Base-by-base conservation (phyloP, 2,888 invertebrate genomes). In the Stenurella melanura region DNA sequence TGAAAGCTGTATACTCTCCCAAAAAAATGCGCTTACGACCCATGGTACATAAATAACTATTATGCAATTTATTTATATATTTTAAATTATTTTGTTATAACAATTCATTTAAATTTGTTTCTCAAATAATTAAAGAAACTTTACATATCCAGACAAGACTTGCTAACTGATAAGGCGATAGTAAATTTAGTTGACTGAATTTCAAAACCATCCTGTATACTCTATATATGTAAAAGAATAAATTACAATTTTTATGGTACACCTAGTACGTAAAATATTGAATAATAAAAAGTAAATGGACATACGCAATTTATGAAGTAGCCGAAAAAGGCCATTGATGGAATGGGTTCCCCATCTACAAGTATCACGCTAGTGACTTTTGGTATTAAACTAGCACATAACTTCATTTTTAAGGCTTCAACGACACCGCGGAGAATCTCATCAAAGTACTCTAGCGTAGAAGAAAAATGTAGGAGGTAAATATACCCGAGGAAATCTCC, bases 401-500 rank as follows among this genome's bases (percentile, higher is more conserved):
- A 30, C 30, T n/a, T n/a, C 7, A 30, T 34, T 61, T 26, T 30
- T 61, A 61, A 61, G 30, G 34, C 34, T 61, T 30, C 26, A 30
- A 34, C 9, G 58, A 58, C 11, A 17, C 15, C 30, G n/a, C n/a
- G 15, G 61, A 17, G 30, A 30, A 5, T 30, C 61, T 34, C 61
- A 30, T 61, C n/a, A 61, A 61, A 17, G 6, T 30, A 30, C 30
- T n/a, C n/a, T 15, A 21, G 61, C 61, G 15, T 34, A 61, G 34
- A 61, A 6, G 15, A 61, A n/a, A 30, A 30, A 15, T 30, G 30
- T 30, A 11, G 34, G 61, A 34, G 30, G 34, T 30, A 61, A n/a
- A 61, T 9, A 58, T 58, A 12, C 11, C 58, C 58, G 11, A 58
- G 50, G n/a, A 50, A 50, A 50, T 50, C 50, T 50, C n/a, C n/a